A percentile compares a stretch with the other conserved stretches of the same genome.
Evolutionary conservation across 1,140 invertebrate genomes (phyloP).

Genomic region (Drosophila tani): DNA sequence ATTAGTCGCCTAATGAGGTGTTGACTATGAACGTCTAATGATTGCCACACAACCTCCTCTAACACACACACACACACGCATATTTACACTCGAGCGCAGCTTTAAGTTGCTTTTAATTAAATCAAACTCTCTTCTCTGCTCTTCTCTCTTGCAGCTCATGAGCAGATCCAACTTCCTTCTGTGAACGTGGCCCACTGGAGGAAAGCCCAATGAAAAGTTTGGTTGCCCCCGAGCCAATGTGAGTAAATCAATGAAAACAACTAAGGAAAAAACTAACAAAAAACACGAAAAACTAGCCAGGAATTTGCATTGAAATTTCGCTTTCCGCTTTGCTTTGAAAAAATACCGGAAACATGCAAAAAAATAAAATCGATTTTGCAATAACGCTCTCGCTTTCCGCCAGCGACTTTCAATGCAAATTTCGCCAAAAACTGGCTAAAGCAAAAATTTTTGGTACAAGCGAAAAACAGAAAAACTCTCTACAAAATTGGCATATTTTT

Average conservation of each 20-base stretch:
- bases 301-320: slow-evolving; percentile 56
- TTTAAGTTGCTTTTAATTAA: slow-evolving; percentile 66
- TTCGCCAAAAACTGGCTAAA: not conserved
- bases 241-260: slow-evolving; percentile 45
- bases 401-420: slow-evolving; percentile 44
- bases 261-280: not conserved
- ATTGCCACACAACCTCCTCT: slow-evolving; percentile 40
- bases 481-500: slow-evolving; percentile 44
- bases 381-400: slow-evolving; percentile 44
- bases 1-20: slow-evolving; percentile 84
- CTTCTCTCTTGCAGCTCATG: slow-evolving; percentile 29
- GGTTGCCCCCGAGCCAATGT: slow-evolving; percentile 68
- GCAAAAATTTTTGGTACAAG: slow-evolving; percentile 9
- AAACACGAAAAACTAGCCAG: slow-evolving; percentile 34
- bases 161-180: slow-evolving; percentile 19
- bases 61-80: slow-evolving; percentile 9
- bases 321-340: slow-evolving; percentile 16
- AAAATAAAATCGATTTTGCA: slow-evolving; percentile 13
- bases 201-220: slow-evolving; percentile 71
- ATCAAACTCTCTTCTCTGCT: slow-evolving; percentile 20
- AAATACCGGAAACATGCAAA: not conserved
- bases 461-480: slow-evolving; percentile 22
- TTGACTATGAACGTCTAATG: slow-evolving; percentile 80
- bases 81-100: slow-evolving; percentile 31
- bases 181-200: slow-evolving; percentile 54